A percentile compares a stretch with the other conserved stretches of the same genome.
Conservation (phyloP, 2,888 invertebrate genomes). For the Campoletis raptor region DNA sequence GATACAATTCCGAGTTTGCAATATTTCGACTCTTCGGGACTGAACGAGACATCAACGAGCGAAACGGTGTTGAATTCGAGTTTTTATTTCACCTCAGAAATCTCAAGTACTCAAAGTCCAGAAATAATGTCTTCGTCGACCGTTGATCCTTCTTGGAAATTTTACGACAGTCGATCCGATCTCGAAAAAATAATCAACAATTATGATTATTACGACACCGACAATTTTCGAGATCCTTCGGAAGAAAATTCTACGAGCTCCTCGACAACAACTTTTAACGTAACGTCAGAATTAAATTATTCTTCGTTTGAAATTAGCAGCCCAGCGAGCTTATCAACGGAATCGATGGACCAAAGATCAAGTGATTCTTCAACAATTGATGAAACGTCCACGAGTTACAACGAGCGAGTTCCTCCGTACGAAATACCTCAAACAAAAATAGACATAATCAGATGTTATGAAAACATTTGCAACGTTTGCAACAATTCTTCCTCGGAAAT, state of each 20-base stretch:
- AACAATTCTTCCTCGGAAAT: conserved; percentile 5
- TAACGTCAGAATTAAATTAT: not conserved
- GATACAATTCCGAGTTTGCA: not conserved
- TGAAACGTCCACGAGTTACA: conserved; percentile 9
- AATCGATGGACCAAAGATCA: conserved; percentile 21
- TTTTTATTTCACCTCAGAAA: conserved; percentile 31
- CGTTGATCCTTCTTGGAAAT: conserved; percentile 57
- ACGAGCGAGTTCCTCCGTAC: not conserved
- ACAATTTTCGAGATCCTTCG: conserved; percentile 43
- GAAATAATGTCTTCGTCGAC: not conserved
- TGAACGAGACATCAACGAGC: conserved; percentile 52
- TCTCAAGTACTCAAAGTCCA: conserved; percentile 22
- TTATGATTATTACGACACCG: conserved; percentile 65
- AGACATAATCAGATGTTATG: conserved; percentile 73
- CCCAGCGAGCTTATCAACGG: conserved; percentile 39
- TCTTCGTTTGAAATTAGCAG: conserved; percentile 6
- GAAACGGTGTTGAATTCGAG: conserved; percentile 27
- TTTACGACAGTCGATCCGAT: conserved; percentile 33
- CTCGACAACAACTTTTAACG: not conserved
- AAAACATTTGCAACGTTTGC: conserved; percentile 73
- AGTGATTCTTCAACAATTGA: conserved; percentile 25
- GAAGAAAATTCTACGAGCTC: conserved; percentile 33
- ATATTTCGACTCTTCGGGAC: conserved; percentile 29
- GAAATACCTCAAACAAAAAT: conserved; percentile 21
- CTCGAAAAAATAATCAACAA: conserved; percentile 25